Percentiles rank a stretch among this genome's conserved stretches.
phyloP scores from a whole-genome alignment of 2,888 invertebrate species.

The Cheilosia soror region DNA sequence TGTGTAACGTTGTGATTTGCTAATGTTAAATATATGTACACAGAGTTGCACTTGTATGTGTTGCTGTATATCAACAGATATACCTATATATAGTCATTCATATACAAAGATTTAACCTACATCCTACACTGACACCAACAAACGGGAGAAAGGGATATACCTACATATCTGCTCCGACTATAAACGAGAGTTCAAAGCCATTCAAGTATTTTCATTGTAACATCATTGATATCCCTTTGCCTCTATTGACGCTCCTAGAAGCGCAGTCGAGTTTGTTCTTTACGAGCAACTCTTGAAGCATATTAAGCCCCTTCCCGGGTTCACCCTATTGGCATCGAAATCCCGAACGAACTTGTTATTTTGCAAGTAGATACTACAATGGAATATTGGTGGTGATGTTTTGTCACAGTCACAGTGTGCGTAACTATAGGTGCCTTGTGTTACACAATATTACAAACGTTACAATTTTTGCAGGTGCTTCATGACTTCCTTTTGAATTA shows the following conservation, averaged over 20 bases:
- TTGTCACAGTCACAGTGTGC: not conserved
- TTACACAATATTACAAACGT: constrained; percentile 38
- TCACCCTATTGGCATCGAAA: constrained; percentile 37
- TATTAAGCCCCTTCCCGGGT: not conserved
- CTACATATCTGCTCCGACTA: not conserved
- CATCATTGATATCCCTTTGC: constrained; percentile 57
- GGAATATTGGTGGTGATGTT: not conserved
- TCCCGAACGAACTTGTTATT: constrained; percentile 41
- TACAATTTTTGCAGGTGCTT: constrained; percentile 41
- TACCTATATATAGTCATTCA: constrained; percentile 19
- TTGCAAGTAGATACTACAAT: constrained; percentile 27
- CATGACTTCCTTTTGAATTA: constrained; percentile 44
- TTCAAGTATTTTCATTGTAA: constrained; percentile 53
- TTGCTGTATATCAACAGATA: constrained; percentile 7
- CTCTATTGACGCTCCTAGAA: constrained; percentile 16
- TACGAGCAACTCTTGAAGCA: constrained; percentile 26
- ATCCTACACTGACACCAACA: not conserved
- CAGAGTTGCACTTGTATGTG: not conserved
- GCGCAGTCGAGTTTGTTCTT: constrained; percentile 11
- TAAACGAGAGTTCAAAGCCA: constrained; percentile 50
- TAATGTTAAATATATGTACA: constrained; percentile 9
- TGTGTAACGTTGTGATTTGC: constrained; percentile 29
- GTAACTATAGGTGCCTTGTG: constrained; percentile 4
- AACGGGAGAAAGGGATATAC: not conserved
- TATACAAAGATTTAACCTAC: constrained; percentile 13